Evolutionary conservation across 2,888 invertebrate genomes (phyloP), one percentile per base, ranked within the genome.

Genomic region (Abrostola tripartita): DNA sequence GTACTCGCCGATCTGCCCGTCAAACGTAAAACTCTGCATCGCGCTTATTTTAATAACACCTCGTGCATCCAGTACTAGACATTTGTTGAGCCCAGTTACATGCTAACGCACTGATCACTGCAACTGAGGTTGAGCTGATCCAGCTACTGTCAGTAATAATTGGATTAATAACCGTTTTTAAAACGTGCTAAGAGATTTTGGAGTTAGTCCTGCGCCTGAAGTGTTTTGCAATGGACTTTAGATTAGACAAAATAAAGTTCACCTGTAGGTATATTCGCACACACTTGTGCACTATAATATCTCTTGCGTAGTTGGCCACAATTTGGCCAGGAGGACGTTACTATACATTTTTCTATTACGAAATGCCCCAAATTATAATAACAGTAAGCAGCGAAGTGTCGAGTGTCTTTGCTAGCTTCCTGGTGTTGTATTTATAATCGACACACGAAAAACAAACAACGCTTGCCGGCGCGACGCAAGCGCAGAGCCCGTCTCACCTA

Each of bases 381-480:
- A 82, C 75, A 79, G 61, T 65, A 63, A 62, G 73, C 52, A 66
- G 44, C 41, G 74, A 72, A 81, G 87, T 87, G 87, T 89, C 89
- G 82, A 84, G 83, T 89, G 85, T 88, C 88, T 76, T 62, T 58
- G 69, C 78, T 80, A 68, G 84, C 90, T 92, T 92, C 93, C 92
- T 91, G 89, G 89, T 90, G 88, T 87, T 85, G 87, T 92, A 92
- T 93, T 93, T 93, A 93, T 92, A 92, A 87, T 89, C 88, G 90
- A 90, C 91, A 90, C 81, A 84, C 88, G 88, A 92, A 94, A 93
- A 94, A 93, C 90, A 94, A 93, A 92, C 92, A 92, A 91, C 82
- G 84, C 87, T 83, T 76, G 80, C 88, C 88, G 89, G 88, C 84
- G 57, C 65, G 71, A 50, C 65, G 81, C 77, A 77, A 61, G 68